phyloP scores from a whole-genome alignment of 64 coral and sea anemone species.

The Montipora cactus region DNA sequence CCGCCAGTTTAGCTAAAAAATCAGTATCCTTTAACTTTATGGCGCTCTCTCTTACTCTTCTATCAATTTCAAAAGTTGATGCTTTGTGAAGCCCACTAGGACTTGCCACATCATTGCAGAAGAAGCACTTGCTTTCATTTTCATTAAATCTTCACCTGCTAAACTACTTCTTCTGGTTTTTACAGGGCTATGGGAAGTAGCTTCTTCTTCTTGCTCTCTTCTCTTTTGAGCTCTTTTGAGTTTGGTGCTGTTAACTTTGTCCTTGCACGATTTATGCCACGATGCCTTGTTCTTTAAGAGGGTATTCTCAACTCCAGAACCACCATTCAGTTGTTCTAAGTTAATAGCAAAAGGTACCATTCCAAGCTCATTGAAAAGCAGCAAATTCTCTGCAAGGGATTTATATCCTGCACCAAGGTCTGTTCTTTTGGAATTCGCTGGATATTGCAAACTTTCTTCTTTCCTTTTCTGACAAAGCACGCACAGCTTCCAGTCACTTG shows the following conservation, averaged over 20 bases:
- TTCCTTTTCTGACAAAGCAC: too few species aligned
- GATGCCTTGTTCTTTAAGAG: too few species aligned
- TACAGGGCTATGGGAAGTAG: not conserved
- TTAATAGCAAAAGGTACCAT: too few species aligned
- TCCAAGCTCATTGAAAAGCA: too few species aligned
- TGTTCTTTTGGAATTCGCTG: too few species aligned
- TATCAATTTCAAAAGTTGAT: slow-evolving; percentile 24
- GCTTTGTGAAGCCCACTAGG: slow-evolving; percentile 4
- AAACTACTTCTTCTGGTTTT: not conserved
- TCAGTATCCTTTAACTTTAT: slow-evolving; percentile 17
- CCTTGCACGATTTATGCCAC: too few species aligned
- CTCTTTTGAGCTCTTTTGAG: not conserved
- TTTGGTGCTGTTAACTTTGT: not conserved
- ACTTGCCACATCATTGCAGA: slow-evolving; percentile 5
- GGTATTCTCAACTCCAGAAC: too few species aligned
- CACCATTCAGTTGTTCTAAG: too few species aligned
- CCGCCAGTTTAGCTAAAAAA: slow-evolving; percentile 31
- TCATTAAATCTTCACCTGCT: not conserved
- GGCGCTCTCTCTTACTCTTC: not conserved
- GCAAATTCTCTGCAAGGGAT: too few species aligned
- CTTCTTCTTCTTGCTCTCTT: not conserved
- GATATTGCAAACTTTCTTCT: not conserved
- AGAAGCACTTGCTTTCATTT: slow-evolving; percentile 34
- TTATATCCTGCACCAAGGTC: too few species aligned
- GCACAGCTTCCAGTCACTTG: too few species aligned